Base-by-base conservation (phyloP, 2,888 invertebrate genomes). In the Helobdella robusta region DNA sequence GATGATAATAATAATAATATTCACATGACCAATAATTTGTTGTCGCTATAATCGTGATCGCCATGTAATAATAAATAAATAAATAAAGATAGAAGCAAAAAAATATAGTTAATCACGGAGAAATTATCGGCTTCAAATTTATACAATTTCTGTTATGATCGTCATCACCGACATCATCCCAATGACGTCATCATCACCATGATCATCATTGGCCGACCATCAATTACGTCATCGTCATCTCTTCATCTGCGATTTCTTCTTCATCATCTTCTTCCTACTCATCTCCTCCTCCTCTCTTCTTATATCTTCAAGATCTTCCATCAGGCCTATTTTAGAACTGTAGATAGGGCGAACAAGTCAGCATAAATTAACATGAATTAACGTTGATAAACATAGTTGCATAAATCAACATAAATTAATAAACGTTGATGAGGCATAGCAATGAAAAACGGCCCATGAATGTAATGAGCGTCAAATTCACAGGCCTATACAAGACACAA, bases 251-350 rank as follows among this genome's bases (percentile, higher is more conserved):
- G 11, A 40, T 15, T 15, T 11, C 44, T n/a, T 15, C 44, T 40
- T n/a, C 11, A 15, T 40, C 44, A 40, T 40, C 44, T 40, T n/a
- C 44, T n/a, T 40, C n/a, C 44, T 56, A n/a, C 3, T 56, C 56
- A 56, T n/a, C 32, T 56, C 56, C 18, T 56, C 56, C 28, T 30
- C 30, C 30, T 56, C 56, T 32, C 8, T 56, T 32, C 5, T 56
- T n/a, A 56, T 56, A 28, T 56, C 56, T 11, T 56, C 56, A 28
- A 56, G 32, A 30, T 56, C 56, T 30, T 56, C 56, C 32, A 30
- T 23, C 3, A 25, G 20, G 28, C 56, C 56, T 11, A 56, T 30
- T 28, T 56, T 56, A 3, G 23, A 6, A 28, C 56, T 56, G 11
- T n/a, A 40, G n/a, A 11, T 11, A 40, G 11, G 11, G 11, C 11